Percentiles rank a stretch among this genome's conserved stretches.
phyloP scores from a whole-genome alignment of 2,797 vertebrate species.

The Remorina albescens region DNA sequence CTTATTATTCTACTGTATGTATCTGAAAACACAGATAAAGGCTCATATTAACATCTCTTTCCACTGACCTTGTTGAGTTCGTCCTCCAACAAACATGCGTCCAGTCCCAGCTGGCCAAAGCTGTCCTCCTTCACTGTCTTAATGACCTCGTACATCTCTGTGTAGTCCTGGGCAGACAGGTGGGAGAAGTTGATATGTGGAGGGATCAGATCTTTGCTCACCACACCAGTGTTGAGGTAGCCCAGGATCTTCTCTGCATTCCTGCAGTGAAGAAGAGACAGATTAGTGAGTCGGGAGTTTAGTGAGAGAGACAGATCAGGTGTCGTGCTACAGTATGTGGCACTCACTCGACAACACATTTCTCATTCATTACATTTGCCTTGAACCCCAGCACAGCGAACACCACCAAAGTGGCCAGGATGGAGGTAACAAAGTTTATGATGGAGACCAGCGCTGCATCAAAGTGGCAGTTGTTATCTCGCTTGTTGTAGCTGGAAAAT shows the following conservation, averaged over 20 bases:
- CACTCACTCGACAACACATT: conserved; percentile 96
- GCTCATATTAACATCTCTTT: background rate
- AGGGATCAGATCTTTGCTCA: conserved; percentile 95
- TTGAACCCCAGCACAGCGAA: conserved; percentile 99
- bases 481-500: conserved; percentile 99
- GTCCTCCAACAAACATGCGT: conserved; percentile 92
- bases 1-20: background rate
- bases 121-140: conserved; percentile 92
- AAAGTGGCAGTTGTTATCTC: conserved; percentile 99
- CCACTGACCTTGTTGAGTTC: conserved; percentile 93
- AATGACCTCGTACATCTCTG: conserved; percentile 95
- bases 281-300: background rate
- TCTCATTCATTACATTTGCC: conserved; percentile 98
- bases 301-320: background rate
- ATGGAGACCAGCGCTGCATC: conserved; percentile 94
- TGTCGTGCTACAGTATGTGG: background rate
- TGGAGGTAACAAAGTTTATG: conserved; percentile 97
- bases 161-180: conserved; percentile 90
- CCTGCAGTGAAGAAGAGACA: conserved; percentile 72
- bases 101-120: conserved; percentile 91
- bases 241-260: conserved; percentile 96
- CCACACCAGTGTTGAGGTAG: conserved; percentile 89
- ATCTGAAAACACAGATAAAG: background rate
- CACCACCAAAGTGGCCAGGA: conserved; percentile 96
- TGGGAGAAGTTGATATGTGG: conserved; percentile 97